phyloP scores from a whole-genome alignment of 2,797 vertebrate species.

The Sternotherus odoratus region DNA sequence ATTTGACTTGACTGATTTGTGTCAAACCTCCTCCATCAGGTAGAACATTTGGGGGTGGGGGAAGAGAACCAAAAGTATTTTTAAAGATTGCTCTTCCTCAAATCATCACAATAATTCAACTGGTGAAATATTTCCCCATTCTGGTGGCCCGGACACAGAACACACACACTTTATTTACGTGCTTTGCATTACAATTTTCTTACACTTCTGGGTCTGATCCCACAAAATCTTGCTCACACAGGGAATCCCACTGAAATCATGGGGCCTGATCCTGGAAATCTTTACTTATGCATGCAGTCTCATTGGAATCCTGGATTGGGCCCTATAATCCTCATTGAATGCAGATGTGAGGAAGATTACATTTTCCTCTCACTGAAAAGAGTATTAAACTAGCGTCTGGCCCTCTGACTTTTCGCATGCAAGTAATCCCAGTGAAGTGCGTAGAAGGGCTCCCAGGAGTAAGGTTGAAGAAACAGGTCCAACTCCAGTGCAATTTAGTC shows the following conservation, averaged over 20 bases:
- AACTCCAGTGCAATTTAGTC: background rate
- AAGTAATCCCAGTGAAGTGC: conserved; percentile 54
- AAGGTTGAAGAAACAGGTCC: background rate
- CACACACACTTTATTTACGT: background rate
- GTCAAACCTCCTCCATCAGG: conserved; percentile 58
- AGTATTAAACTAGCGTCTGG: background rate
- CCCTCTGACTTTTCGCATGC: conserved; percentile 46
- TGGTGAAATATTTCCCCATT: conserved; percentile 56
- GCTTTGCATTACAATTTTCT: background rate
- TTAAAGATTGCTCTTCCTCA: conserved; percentile 58
- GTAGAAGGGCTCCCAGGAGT: conserved; percentile 55
- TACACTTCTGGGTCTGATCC: background rate
- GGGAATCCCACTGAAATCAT: background rate
- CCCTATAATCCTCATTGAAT: background rate
- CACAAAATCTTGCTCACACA: background rate
- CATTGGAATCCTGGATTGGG: background rate
- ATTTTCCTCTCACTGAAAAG: conserved; percentile 44
- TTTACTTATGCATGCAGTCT: background rate
- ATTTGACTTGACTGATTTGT: conserved; percentile 46
- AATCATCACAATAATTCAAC: conserved; percentile 24
- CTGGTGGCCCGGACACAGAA: conserved; percentile 19
- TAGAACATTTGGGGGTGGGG: background rate
- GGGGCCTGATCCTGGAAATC: background rate
- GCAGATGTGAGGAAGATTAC: conserved; percentile 19
- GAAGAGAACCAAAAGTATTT: conserved; percentile 63